Evolutionary conservation across 1,140 invertebrate genomes (phyloP).

Genomic region (Zaprionus africanus): DNA sequence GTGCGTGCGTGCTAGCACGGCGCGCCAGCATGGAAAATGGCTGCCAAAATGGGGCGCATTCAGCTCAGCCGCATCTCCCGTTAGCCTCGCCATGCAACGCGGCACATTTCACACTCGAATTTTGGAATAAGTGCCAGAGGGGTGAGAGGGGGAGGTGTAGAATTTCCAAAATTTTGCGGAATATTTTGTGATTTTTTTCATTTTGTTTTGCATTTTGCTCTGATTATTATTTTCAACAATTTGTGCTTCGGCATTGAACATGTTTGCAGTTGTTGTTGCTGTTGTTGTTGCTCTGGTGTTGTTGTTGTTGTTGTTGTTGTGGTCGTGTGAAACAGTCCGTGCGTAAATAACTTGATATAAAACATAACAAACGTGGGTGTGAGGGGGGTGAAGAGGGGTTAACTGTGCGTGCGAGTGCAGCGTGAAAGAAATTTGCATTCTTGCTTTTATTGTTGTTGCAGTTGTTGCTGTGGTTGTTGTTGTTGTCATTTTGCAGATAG

Average conservation of each 20-base stretch:
- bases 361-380: constrained; percentile 55
- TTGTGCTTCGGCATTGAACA: constrained; percentile 76
- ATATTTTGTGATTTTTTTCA: constrained; percentile 32
- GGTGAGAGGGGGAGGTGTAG: background rate
- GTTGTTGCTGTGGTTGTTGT: constrained; percentile 17
- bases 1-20: constrained; percentile 1
- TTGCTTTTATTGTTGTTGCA: constrained; percentile 2
- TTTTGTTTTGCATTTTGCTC: constrained; percentile 37
- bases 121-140: background rate
- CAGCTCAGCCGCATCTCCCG: constrained; percentile 36
- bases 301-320: constrained; percentile 52
- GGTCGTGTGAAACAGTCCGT: constrained; percentile 68
- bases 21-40: constrained; percentile 38
- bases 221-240: constrained; percentile 59
- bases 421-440: constrained; percentile 47
- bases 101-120: constrained; percentile 20
- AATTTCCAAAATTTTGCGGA: constrained; percentile 11
- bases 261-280: constrained; percentile 36
- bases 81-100: constrained; percentile 15
- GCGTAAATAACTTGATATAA: constrained; percentile 57
- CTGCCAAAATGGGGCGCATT: constrained; percentile 42
- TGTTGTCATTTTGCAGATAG: constrained; percentile 74
- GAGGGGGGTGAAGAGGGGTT: background rate
- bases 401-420: constrained; percentile 50
- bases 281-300: constrained; percentile 29